phyloP scores from a whole-genome alignment of 2,113 vertebrate species.

The Mugil cephalus region DNA sequence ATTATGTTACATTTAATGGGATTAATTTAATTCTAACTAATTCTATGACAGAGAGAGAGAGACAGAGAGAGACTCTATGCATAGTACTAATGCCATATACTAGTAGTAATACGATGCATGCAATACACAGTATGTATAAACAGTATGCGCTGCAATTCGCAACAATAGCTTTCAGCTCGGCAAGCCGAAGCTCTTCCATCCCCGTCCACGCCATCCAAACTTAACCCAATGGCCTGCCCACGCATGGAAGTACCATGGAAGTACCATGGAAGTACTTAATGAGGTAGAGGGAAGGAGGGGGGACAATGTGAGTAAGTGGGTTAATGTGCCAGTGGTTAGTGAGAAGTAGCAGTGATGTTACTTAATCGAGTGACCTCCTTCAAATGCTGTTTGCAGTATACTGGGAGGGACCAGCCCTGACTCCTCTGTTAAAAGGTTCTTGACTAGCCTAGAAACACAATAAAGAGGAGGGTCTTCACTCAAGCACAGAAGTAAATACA shows the following conservation, averaged over 20 bases:
- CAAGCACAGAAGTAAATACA: conserved; percentile 6
- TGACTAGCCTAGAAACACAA: conserved; percentile 87
- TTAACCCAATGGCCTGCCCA: conserved; percentile 6
- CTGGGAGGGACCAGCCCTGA: conserved; percentile 87
- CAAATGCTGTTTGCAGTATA: conserved; percentile 85
- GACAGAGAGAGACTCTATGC: too few species aligned
- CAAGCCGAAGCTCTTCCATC: background rate
- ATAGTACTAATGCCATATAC: too few species aligned
- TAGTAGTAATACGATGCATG: too few species aligned
- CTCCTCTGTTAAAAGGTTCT: conserved; percentile 88
- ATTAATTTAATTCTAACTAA: too few species aligned
- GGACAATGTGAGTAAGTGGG: conserved; percentile 14
- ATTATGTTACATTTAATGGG: too few species aligned
- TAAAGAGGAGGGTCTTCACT: conserved; percentile 20
- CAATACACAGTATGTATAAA: too few species aligned
- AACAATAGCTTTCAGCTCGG: too few species aligned
- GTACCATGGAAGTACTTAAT: background rate
- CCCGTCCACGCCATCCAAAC: conserved; percentile 8
- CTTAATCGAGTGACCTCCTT: conserved; percentile 83
- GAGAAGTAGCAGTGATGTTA: conserved; percentile 81
- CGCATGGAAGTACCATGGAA: background rate
- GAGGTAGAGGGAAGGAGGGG: conserved; percentile 21
- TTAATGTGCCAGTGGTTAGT: conserved; percentile 65
- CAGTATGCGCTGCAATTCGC: too few species aligned
- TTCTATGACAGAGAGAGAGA: too few species aligned